Conservation (phyloP, 1,140 invertebrate genomes). For the Sitodiplosis mosellana region DNA sequence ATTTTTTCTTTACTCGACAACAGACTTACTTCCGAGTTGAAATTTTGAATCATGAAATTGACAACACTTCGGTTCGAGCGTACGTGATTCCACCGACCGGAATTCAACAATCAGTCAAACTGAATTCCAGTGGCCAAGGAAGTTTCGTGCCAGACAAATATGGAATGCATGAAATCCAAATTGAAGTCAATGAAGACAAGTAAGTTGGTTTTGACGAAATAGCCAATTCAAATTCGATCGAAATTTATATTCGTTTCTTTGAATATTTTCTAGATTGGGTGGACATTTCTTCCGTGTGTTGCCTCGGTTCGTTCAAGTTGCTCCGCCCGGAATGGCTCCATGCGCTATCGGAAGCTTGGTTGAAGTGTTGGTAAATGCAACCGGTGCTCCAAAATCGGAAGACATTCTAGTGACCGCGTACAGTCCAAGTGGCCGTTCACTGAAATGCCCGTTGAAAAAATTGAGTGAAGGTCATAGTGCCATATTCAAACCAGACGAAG, state of each 20-base stretch:
- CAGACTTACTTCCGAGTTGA: conserved; percentile 69
- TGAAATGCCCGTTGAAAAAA: conserved; percentile 58
- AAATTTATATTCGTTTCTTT: not conserved
- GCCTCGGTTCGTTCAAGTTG: conserved; percentile 66
- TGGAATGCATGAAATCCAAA: conserved; percentile 72
- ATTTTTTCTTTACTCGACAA: conserved; percentile 14
- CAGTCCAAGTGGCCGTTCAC: conserved; percentile 61
- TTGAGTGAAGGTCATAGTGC: conserved; percentile 69
- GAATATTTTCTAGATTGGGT: conserved; percentile 11
- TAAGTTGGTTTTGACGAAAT: conserved; percentile 18
- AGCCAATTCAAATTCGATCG: not conserved
- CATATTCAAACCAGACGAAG: conserved; percentile 91
- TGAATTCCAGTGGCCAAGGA: conserved; percentile 53
- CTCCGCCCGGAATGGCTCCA: conserved; percentile 80
- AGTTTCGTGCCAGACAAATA: conserved; percentile 76
- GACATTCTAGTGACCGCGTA: conserved; percentile 75
- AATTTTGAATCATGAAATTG: conserved; percentile 56
- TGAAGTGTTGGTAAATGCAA: conserved; percentile 84
- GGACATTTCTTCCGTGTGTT: conserved; percentile 70
- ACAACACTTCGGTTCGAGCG: conserved; percentile 55
- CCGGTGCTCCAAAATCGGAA: conserved; percentile 61
- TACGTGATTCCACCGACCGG: conserved; percentile 68
- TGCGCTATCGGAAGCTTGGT: conserved; percentile 86
- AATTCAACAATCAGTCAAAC: conserved; percentile 35
- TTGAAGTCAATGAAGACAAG: conserved; percentile 43